Evolutionary conservation across 2,888 invertebrate genomes (phyloP).

Genomic region (Caenorhabditis uteleia): DNA sequence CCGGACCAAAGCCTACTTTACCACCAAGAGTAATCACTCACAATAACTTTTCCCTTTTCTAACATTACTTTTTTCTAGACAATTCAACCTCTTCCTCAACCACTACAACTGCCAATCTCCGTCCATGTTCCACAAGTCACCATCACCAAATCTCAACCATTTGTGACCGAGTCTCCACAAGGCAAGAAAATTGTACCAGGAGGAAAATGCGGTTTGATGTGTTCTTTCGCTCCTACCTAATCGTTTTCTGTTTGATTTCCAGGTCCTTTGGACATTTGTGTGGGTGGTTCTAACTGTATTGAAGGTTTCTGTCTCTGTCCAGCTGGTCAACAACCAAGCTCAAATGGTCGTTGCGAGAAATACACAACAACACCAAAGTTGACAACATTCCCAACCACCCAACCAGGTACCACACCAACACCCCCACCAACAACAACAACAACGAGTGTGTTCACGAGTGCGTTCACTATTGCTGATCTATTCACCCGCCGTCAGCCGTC

Average conservation of each 20-base stretch:
- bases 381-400: constrained; percentile 19
- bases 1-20: constrained; percentile 46
- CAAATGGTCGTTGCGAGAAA: constrained; percentile 52
- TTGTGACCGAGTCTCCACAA: constrained; percentile 30
- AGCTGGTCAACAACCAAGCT: constrained; percentile 57
- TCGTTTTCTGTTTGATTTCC: constrained; percentile 8
- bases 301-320: constrained; percentile 66
- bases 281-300: constrained; percentile 65
- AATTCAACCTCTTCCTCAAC: constrained; percentile 2
- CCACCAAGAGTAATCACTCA: constrained; percentile 37
- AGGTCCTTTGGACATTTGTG: constrained; percentile 67
- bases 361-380: constrained; percentile 31
- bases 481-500: constrained; percentile 37
- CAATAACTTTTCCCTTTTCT: constrained; percentile 1
- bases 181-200: constrained; percentile 57
- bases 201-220: constrained; percentile 50
- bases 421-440: constrained; percentile 17
- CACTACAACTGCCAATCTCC: too few species aligned
- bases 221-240: too few species aligned
- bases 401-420: constrained; percentile 28
- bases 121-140: constrained; percentile 23
- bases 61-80: background rate
- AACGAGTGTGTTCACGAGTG: constrained; percentile 19
- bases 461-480: constrained; percentile 29
- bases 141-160: constrained; percentile 28